Percentiles rank a stretch among this genome's conserved stretches.
phyloP scores from a whole-genome alignment of 2,797 vertebrate genomes.

The Sylvilagus floridanus region DNA sequence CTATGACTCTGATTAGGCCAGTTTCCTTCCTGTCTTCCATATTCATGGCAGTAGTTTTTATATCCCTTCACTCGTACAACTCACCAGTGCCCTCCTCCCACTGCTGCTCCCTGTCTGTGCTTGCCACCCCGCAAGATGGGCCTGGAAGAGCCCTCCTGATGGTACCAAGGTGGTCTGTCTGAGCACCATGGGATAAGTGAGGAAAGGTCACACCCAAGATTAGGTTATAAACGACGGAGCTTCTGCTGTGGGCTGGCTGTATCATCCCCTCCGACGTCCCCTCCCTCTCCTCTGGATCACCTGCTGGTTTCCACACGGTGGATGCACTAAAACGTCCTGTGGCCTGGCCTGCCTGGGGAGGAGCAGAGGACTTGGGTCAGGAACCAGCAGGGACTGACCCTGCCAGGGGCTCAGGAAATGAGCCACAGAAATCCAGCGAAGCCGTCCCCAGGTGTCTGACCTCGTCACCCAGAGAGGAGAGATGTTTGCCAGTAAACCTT shows the following conservation, averaged over 20 bases:
- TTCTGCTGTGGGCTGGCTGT: background rate
- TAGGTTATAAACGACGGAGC: background rate
- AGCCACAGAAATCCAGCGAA: background rate
- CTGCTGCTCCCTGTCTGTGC: background rate
- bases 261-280: too few species aligned
- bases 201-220: rapidly evolving
- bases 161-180: background rate
- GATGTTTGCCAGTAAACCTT: background rate
- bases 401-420: too few species aligned
- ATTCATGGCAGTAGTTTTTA: rapidly evolving
- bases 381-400: background rate
- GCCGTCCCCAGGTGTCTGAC: background rate
- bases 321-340: too few species aligned
- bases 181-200: background rate
- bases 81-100: background rate
- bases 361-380: background rate
- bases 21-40: background rate
- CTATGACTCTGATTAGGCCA: rapidly evolving
- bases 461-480: too few species aligned
- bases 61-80: background rate
- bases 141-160: rapidly evolving
- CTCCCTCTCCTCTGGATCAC: background rate
- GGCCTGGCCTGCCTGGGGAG: background rate
- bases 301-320: background rate
- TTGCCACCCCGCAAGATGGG: background rate